A percentile compares a stretch with the other conserved stretches of the same genome.
Evolutionary conservation across 2,888 invertebrate genomes (phyloP).

Genomic region (Blastobasis lacticolella): DNA sequence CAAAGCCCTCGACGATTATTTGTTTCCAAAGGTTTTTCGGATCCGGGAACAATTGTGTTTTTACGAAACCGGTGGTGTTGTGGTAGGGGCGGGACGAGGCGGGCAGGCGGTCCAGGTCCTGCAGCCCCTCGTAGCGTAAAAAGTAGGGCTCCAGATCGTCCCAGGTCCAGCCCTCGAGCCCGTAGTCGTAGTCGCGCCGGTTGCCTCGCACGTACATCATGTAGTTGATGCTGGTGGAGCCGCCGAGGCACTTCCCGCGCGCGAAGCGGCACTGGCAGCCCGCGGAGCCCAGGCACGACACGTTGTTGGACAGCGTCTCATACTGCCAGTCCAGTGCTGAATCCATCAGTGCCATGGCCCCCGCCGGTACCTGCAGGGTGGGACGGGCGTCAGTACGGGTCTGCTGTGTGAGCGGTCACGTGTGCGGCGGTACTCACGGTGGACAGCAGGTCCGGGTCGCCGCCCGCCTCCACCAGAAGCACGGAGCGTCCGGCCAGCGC

Average conservation of each 20-base stretch:
- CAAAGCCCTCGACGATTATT: constrained; percentile 27
- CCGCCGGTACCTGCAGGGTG: constrained; percentile 33
- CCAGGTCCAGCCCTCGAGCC: constrained; percentile 43
- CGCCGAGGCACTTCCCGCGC: constrained; percentile 50
- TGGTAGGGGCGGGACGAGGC: not conserved
- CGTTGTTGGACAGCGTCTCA: constrained; percentile 35
- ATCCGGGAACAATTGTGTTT: constrained; percentile 32
- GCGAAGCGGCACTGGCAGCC: constrained; percentile 32
- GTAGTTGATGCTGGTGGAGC: constrained; percentile 50
- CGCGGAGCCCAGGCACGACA: constrained; percentile 37
- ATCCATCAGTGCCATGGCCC: constrained; percentile 25
- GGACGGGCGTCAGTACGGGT: not conserved
- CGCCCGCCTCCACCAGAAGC: constrained; percentile 45
- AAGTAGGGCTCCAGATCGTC: constrained; percentile 42
- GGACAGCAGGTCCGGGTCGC: constrained; percentile 25
- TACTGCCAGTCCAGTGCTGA: constrained; percentile 41
- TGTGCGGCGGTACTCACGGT: constrained; percentile 11
- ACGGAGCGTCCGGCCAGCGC: constrained; percentile 32
- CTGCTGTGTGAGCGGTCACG: not conserved
- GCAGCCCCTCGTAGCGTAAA: constrained; percentile 40
- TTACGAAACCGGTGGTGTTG: constrained; percentile 14
- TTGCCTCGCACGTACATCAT: constrained; percentile 52
- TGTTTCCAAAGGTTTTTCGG: constrained; percentile 40
- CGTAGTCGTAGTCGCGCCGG: constrained; percentile 32
- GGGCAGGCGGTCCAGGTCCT: constrained; percentile 16